Evolutionary conservation across 2,888 invertebrate species (phyloP), one percentile per base, ranked within the genome.

Genomic region (Ceraclea dissimilis): DNA sequence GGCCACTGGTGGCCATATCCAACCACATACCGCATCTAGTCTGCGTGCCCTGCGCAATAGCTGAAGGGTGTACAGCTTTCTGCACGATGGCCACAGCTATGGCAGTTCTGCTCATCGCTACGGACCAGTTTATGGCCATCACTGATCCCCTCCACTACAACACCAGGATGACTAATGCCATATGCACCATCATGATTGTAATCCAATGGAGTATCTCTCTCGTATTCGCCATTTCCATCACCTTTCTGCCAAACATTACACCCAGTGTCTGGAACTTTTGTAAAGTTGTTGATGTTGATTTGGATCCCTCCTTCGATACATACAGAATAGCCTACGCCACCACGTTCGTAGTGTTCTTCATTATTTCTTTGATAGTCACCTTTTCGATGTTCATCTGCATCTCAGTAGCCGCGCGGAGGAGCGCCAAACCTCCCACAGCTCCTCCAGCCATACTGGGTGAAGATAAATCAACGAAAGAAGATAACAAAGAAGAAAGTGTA

Each of bases 371-470:
- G 60, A 77, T 80, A 20, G 78, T 80, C 18, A 84, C 90, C 51
- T 83, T 85, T 68, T 80, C 86, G 69, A 86, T 88, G 68, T 90
- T 90, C 69, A 76, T 82, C 20, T 79, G 84, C 61, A 88, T 88
- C 60, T 90, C 88, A 69, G 79, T 82, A 13, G 90, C 89, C 8
- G 90, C 90, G 6, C 83, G 84, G 62, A 81, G 83, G 57, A 90
- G 88, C 59, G 87, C 81, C 57, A 80, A 81, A 62, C 71, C 84
- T 18, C 81, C 84, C 52, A 59, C 58, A 2, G 54, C 69, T 76
- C 39, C 70, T 68, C 63, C 68, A 68, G 46, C 68, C 69, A 43
- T 68, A 69, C 50, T 62, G 52, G 39, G 39, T n/a, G 39, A 39
- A 13, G n/a, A 39, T 2, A 39, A 39, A 16, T 62, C 80, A 64